Base-by-base conservation (phyloP, 2,797 vertebrate genomes). In the Scarus forsteni region DNA sequence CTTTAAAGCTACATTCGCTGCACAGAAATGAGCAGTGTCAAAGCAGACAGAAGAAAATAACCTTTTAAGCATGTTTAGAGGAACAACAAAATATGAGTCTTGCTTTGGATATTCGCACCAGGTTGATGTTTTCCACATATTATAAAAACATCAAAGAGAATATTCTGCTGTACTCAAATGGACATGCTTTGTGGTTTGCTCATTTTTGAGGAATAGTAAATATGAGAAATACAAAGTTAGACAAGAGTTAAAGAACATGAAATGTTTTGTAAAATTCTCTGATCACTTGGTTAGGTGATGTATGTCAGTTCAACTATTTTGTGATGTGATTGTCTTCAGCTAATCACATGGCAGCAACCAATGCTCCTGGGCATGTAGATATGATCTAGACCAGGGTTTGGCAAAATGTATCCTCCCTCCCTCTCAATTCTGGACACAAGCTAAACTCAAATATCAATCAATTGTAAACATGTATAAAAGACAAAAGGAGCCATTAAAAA, bases 191-290 rank as follows among this genome's bases (percentile, higher is more conserved):
- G 56, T 18, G 27, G 15, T 52, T 64, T 48, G 16, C 67, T 58
- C 51, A 15, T 60, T 40, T 45, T 46, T 66, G 14, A 66, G 45
- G 60, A 69, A 70, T 13, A 4, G 36, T 57, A 35, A 60, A 62
- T 19, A 48, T 42, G 11, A 57, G 39, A 65, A 61, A 80, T 46
- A 43, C 53, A 61, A 60, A 60, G 10, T 18, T 10, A 44, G n/a
- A 63, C 49, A 57, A 59, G 13, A 66, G 18, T 52, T 27, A 60
- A 42, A 60, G 39, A 75, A 84, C 71, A 11, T 86, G 85, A 91
- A 91, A 91, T 89, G 86, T 76, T 84, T 66, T 61, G 15, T 52
- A 14, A 14, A 72, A 43, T 52, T 70, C 56, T 35, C 27, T 27
- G 27, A 27, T 27, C 27, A 27, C 27, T 27, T 27, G 2, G 4